phyloP scores from a whole-genome alignment of 2,888 invertebrate species.

The Thereva unica region DNA sequence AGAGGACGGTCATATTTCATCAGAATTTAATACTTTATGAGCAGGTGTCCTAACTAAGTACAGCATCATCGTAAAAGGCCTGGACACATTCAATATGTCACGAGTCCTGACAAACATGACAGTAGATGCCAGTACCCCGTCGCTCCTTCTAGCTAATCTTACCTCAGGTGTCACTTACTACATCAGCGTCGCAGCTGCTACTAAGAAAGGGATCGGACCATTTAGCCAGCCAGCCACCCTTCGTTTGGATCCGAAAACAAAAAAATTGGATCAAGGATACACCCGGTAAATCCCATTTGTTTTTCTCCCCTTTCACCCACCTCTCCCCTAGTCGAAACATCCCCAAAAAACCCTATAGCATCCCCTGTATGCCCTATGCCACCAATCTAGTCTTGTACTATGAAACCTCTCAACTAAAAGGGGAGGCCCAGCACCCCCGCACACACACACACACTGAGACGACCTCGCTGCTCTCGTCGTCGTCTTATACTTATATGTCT shows the following conservation, averaged over 20 bases:
- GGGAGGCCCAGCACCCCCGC: slow-evolving; percentile 4
- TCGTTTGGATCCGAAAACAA: slow-evolving; percentile 64
- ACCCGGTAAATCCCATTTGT: slow-evolving; percentile 43
- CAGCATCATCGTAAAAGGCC: slow-evolving; percentile 69
- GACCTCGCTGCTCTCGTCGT: no score
- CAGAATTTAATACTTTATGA: slow-evolving; percentile 12
- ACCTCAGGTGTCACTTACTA: slow-evolving; percentile 81
- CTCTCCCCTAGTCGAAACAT: slow-evolving; percentile 2
- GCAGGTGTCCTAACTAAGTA: slow-evolving; percentile 74
- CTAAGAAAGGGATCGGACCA: slow-evolving; percentile 78
- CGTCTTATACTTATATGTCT: background rate
- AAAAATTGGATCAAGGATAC: slow-evolving; percentile 60
- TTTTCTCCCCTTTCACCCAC: slow-evolving; percentile 4
- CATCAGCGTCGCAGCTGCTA: slow-evolving; percentile 82
- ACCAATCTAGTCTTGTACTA: slow-evolving; percentile 6
- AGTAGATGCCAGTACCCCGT: slow-evolving; percentile 71
- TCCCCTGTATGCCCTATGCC: slow-evolving; percentile 5
- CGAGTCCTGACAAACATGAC: slow-evolving; percentile 72
- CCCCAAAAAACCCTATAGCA: background rate
- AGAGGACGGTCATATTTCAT: slow-evolving; percentile 12
- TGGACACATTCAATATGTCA: slow-evolving; percentile 62
- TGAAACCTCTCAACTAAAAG: slow-evolving; percentile 15
- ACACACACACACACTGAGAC: no score
- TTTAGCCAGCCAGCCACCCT: slow-evolving; percentile 72
- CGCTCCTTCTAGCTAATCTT: slow-evolving; percentile 78